A percentile compares a stretch with the other conserved stretches of the same genome.
Conservation (phyloP, 2,888 invertebrate species). For the Drosophila parthenogenetica region DNA sequence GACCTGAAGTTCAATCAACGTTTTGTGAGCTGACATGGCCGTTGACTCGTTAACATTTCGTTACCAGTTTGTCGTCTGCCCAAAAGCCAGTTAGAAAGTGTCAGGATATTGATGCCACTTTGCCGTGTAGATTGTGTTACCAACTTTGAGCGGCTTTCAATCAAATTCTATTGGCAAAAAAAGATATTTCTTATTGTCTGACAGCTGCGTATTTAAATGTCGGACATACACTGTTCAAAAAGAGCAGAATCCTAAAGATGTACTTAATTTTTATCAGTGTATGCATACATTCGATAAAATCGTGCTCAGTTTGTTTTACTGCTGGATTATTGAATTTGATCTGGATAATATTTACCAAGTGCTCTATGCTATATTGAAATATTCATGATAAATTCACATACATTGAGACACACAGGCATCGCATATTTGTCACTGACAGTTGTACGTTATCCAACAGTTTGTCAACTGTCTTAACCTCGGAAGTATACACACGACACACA, state of each 20-base stretch:
- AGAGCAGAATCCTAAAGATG: not conserved
- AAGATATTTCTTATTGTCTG: too few relatives aligned
- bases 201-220: too few relatives aligned
- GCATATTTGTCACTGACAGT: constrained; percentile 35
- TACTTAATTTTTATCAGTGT: too few relatives aligned
- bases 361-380: constrained; percentile 26
- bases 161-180: not conserved
- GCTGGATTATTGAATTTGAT: constrained; percentile 12
- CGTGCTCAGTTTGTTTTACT: not conserved
- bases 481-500: constrained; percentile 31
- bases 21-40: not conserved
- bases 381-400: constrained; percentile 29
- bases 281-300: not conserved
- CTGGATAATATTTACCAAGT: constrained; percentile 24
- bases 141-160: constrained; percentile 1
- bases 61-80: constrained; percentile 16
- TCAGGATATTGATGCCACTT: constrained; percentile 17
- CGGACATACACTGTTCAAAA: too few relatives aligned
- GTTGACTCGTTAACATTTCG: constrained; percentile 19
- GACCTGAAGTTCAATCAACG: constrained; percentile 19
- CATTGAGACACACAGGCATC: not conserved
- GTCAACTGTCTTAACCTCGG: constrained; percentile 55
- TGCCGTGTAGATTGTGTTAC: not conserved
- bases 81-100: constrained; percentile 1
- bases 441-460: constrained; percentile 57